A percentile compares a stretch with the other conserved stretches of the same genome.
Conservation (phyloP, 2,888 invertebrate genomes). For the Drosophila monieri region DNA sequence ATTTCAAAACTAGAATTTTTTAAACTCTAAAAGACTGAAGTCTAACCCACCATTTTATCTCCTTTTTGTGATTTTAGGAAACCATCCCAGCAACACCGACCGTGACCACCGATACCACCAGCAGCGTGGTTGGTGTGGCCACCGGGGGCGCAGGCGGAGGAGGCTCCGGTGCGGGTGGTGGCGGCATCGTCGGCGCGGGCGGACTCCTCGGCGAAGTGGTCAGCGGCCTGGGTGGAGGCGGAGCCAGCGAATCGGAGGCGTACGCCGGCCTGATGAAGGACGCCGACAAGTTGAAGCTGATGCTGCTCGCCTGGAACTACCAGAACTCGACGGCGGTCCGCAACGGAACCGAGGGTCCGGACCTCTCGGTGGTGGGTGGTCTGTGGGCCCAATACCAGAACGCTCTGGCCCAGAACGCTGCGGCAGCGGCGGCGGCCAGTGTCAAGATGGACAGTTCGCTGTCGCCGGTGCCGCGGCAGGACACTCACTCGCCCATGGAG, state of each 20-base stretch:
- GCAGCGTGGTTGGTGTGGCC: slow-evolving; percentile 64
- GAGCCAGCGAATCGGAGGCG: slow-evolving; percentile 78
- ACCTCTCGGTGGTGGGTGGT: slow-evolving; percentile 87
- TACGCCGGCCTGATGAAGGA: slow-evolving; percentile 88
- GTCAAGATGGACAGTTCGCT: slow-evolving; percentile 83
- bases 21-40: no score
- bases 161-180: slow-evolving; percentile 28
- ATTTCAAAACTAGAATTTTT: no score
- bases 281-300: slow-evolving; percentile 94
- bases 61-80: slow-evolving; percentile 65
- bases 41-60: neutral
- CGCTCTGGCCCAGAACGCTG: slow-evolving; percentile 89
- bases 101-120: slow-evolving; percentile 70
- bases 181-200: slow-evolving; percentile 36
- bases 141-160: slow-evolving; percentile 51
- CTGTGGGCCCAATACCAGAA: slow-evolving; percentile 94
- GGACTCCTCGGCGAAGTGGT: slow-evolving; percentile 60
- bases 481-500: slow-evolving; percentile 86
- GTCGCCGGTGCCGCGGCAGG: slow-evolving; percentile 85
- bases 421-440: slow-evolving; percentile 84
- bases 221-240: slow-evolving; percentile 55
- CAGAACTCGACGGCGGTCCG: slow-evolving; percentile 90
- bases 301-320: slow-evolving; percentile 95
- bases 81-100: slow-evolving; percentile 81
- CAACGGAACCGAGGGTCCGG: slow-evolving; percentile 85